Conservation (phyloP, 2,888 invertebrate species). For the Mamestra brassicae region DNA sequence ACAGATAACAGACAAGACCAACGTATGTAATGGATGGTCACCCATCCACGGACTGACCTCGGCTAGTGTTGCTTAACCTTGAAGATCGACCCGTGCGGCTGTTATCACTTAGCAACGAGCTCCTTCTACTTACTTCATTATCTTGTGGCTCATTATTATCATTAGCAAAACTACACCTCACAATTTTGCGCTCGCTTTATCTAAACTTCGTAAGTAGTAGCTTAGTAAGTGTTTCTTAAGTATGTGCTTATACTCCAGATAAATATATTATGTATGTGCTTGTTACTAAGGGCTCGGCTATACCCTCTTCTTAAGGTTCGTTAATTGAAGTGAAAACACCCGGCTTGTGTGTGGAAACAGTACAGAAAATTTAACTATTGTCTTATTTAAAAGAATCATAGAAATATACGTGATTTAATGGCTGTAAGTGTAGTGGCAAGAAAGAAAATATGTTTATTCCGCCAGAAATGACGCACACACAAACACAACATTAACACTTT, state of each 20-base stretch:
- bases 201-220: slow-evolving; percentile 23
- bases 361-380: not conserved
- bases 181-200: slow-evolving; percentile 20
- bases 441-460: no score
- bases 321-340: not conserved
- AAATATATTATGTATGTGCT: slow-evolving; percentile 41
- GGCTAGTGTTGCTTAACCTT: not conserved
- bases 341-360: not conserved
- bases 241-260: slow-evolving; percentile 40
- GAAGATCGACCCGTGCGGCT: not conserved
- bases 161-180: slow-evolving; percentile 22
- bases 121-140: not conserved
- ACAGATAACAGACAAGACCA: no score
- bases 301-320: not conserved
- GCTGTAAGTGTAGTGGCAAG: no score
- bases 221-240: slow-evolving; percentile 43
- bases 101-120: not conserved
- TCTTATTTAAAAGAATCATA: not conserved
- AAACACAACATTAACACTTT: no score
- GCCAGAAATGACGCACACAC: no score
- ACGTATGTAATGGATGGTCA: no score
- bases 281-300: slow-evolving; percentile 23
- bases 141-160: not conserved
- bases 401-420: no score
- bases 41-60: no score